A percentile compares a stretch with the other conserved stretches of the same genome.
Evolutionary conservation across 2,797 vertebrate genomes (phyloP).

Genomic region (Brachymystax lenok): DNA sequence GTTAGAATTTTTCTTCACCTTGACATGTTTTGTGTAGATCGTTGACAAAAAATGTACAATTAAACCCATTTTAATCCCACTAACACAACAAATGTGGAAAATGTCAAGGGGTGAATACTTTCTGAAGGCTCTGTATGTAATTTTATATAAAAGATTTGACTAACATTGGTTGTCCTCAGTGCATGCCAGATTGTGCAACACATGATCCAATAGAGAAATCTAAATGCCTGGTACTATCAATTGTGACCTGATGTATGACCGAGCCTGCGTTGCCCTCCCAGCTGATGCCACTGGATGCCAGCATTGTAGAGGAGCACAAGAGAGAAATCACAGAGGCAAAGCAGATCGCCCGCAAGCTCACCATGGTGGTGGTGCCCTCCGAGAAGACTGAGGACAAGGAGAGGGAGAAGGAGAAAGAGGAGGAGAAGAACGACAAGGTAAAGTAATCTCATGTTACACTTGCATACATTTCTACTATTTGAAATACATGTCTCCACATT

Average conservation of each 20-base stretch:
- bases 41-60: too few relatives aligned
- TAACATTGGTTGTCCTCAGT: background rate
- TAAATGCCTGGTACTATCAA: background rate
- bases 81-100: too few relatives aligned
- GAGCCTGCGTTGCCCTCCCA: conserved; percentile 50
- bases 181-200: background rate
- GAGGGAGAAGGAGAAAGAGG: conserved; percentile 96
- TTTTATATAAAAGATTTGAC: background rate
- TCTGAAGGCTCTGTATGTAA: too few relatives aligned
- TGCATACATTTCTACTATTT: background rate
- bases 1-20: too few relatives aligned
- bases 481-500: background rate
- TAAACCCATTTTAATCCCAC: too few relatives aligned
- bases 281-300: conserved; percentile 90
- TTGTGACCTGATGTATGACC: background rate
- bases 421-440: conserved; percentile 96
- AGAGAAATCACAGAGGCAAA: conserved; percentile 92
- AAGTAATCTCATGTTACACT: background rate
- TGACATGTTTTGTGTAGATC: too few relatives aligned
- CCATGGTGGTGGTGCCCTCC: conserved; percentile 93
- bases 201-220: background rate
- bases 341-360: conserved; percentile 94
- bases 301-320: conserved; percentile 93
- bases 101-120: too few relatives aligned
- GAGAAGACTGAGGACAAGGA: conserved; percentile 97